Evolutionary conservation across 2,888 invertebrate genomes (phyloP), one percentile per base, ranked within the genome.

Genomic region (Drosophila basisetae): DNA sequence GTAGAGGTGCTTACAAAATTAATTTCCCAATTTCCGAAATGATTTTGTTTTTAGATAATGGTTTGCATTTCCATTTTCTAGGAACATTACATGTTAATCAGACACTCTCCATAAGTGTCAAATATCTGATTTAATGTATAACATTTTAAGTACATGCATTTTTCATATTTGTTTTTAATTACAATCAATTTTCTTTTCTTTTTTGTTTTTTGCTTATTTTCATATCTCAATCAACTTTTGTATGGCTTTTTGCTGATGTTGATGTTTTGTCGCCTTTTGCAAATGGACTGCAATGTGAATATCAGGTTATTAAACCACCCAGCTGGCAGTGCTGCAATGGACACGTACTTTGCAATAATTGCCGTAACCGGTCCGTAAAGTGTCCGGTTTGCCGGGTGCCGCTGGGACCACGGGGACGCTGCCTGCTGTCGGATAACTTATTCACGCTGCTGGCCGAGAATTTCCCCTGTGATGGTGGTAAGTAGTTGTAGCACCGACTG

Each of bases 301-400:
- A 67, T 56, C 78, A 93, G 93, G 91, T 93, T 83, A 91, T 92
- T 76, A 92, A 92, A 79, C 94, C 94, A 78, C 94, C 94, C 61
- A 93, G 94, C 73, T 93, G 93, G 92, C 94, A 94, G 83, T 94
- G 94, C 81, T 93, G 93, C 90, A 93, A 94, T 83, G 94, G 94
- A 76, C 94, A 94, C 90, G 92, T 94, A 68, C 91, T 94, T 28
- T 94, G 94, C 83, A 92, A 93, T 86, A 92, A 92, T 82, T 94
- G 94, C 87, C 93, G 94, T 79, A 91, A 91, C 80, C 92, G 94
- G 70, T 92, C 94, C 33, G 92, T 92, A 60, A 93, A 93, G 80
- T 94, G 94, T 88, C 94, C 94, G 62, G 93, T 94, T 68, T 94
- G 94, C 83, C 92, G 94, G 54, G 94, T 94, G 73, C 91, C 93